Conservation (phyloP, 2,797 vertebrate genomes). For the Phrynocephalus forsythii region DNA sequence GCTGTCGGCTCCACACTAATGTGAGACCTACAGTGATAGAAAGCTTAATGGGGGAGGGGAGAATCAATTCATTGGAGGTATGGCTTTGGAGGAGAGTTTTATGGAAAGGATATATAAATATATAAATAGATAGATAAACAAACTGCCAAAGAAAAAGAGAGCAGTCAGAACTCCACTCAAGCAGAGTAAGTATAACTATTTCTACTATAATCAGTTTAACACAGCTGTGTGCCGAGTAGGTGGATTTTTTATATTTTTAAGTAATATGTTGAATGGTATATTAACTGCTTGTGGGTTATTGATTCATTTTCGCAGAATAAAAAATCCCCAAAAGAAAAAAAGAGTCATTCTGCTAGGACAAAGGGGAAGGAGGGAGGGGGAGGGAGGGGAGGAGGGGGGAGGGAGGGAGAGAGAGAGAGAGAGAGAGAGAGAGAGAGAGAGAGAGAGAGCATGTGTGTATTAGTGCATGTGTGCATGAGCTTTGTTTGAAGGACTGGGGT, state of each 20-base stretch:
- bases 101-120: background rate
- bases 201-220: background rate
- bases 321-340: background rate
- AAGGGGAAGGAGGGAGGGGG: background rate
- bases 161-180: background rate
- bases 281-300: background rate
- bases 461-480: too few relatives aligned
- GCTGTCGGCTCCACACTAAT: too few relatives aligned
- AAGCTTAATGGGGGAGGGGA: too few relatives aligned
- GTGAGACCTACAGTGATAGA: too few relatives aligned
- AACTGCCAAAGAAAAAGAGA: slow-evolving; percentile 1
- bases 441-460: too few relatives aligned
- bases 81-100: too few relatives aligned
- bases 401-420: too few relatives aligned
- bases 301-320: background rate
- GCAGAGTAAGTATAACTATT: background rate
- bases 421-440: background rate
- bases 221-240: background rate
- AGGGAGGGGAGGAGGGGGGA: too few relatives aligned
- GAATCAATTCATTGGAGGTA: too few relatives aligned
- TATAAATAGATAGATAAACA: background rate
- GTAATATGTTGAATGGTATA: background rate
- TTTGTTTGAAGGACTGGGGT: too few relatives aligned
- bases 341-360: background rate
- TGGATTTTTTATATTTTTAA: background rate